These are phyloP conservation scores for Heterotilapia buettikoferi DNA, from an alignment of 2,113 vertebrate species.

Conservation along the genomic window DNA sequence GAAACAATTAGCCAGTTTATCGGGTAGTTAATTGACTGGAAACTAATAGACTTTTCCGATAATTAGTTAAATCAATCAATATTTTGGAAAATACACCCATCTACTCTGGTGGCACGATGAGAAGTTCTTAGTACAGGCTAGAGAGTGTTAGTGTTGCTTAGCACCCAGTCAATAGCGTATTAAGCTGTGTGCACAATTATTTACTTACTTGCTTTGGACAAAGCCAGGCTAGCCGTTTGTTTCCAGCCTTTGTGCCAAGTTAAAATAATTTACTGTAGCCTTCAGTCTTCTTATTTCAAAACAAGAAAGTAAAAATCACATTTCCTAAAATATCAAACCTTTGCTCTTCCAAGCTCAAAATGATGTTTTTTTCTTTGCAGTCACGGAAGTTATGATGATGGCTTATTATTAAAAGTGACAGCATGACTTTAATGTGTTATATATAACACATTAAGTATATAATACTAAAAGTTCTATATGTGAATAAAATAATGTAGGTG, in stretches of 20 bases:
- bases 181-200: not conserved
- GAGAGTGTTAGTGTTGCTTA: not conserved
- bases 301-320: not conserved
- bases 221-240: not conserved
- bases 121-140: not conserved
- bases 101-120: not conserved
- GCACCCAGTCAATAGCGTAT: not conserved
- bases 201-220: not conserved
- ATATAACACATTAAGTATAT: fast-evolving
- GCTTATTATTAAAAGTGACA: not conserved
- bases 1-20: not conserved
- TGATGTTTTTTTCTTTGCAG: not conserved
- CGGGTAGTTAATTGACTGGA: not conserved
- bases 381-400: not conserved
- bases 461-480: not conserved
- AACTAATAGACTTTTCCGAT: not conserved
- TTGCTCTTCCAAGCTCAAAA: not conserved
- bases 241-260: not conserved
- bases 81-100: not conserved
- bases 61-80: not conserved
- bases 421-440: not conserved
- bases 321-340: not conserved
- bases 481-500: not conserved
- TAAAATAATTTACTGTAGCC: not conserved
- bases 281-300: not conserved